These are phyloP conservation scores for Sarcophaga carnaria DNA, from an alignment of 2,888 invertebrate genomes.

Conservation along the genomic window DNA sequence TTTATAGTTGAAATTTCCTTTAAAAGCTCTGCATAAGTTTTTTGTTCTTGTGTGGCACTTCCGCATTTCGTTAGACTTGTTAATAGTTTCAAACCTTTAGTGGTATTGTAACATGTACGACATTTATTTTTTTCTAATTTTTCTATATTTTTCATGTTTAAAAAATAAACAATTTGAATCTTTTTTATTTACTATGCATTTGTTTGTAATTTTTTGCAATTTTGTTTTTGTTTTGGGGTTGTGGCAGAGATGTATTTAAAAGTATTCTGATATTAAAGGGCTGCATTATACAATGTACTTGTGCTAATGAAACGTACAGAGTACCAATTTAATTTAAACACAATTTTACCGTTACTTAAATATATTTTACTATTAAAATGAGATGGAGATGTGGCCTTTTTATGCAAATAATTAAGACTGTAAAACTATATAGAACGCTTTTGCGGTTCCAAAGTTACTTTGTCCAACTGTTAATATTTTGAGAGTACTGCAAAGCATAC, in stretches of 20 bases:
- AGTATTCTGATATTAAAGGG: not conserved
- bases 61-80: conserved; percentile 43
- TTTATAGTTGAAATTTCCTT: conserved; percentile 56
- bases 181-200: not conserved
- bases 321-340: not conserved
- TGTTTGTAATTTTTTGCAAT: not conserved
- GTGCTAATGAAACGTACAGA: not conserved
- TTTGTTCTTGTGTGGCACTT: conserved; percentile 25
- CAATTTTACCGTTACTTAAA: too few relatives aligned
- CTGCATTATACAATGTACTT: not conserved
- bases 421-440: too few relatives aligned
- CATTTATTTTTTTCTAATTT: conserved; percentile 51
- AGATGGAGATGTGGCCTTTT: too few relatives aligned
- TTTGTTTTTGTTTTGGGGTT: conserved; percentile 10
- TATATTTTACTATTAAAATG: too few relatives aligned
- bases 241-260: not conserved
- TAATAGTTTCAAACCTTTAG: conserved; percentile 42
- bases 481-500: too few relatives aligned
- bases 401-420: too few relatives aligned
- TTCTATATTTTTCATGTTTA: conserved; percentile 30
- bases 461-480: too few relatives aligned
- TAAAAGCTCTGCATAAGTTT: conserved; percentile 57
- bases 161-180: not conserved
- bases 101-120: conserved; percentile 60
- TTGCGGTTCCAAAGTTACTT: too few relatives aligned